Evolutionary conservation across 2,888 invertebrate genomes (phyloP).

Genomic region (Achlya flavicornis): DNA sequence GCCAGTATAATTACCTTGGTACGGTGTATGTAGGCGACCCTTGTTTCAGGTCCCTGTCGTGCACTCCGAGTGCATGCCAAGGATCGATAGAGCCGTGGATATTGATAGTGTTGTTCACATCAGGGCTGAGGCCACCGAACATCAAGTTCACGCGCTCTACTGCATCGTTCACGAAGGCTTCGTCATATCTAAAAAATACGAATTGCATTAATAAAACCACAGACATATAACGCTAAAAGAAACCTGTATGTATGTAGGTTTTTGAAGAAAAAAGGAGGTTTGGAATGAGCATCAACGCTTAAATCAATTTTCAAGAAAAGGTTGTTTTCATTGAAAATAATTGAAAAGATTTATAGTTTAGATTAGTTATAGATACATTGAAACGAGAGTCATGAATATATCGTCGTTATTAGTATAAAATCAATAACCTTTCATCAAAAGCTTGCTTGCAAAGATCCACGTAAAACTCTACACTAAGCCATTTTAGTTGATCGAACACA

Average conservation of each 20-base stretch:
- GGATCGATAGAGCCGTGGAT: constrained; percentile 83
- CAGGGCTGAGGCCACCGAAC: constrained; percentile 77
- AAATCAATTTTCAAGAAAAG: no score
- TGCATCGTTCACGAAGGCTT: constrained; percentile 64
- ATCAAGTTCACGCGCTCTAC: constrained; percentile 76
- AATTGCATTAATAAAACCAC: no score
- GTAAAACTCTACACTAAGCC: constrained; percentile 69
- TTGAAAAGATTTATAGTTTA: no score
- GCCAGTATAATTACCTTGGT: constrained; percentile 52
- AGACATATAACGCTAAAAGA: no score
- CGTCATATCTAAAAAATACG: constrained; percentile 57
- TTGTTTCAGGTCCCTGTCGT: constrained; percentile 62
- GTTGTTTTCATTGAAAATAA: no score
- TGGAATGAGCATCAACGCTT: no score
- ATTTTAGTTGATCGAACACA: constrained; percentile 65
- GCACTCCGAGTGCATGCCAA: constrained; percentile 82
- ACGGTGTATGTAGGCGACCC: constrained; percentile 69
- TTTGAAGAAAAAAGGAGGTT: no score
- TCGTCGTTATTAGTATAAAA: no score
- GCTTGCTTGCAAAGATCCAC: constrained; percentile 63
- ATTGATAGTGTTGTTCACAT: constrained; percentile 82
- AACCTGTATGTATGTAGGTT: no score
- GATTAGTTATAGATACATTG: no score
- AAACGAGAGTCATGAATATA: no score
- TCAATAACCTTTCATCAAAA: constrained; percentile 57